Base-by-base conservation (phyloP, 1,140 invertebrate genomes). In the Procambarus clarkii region DNA sequence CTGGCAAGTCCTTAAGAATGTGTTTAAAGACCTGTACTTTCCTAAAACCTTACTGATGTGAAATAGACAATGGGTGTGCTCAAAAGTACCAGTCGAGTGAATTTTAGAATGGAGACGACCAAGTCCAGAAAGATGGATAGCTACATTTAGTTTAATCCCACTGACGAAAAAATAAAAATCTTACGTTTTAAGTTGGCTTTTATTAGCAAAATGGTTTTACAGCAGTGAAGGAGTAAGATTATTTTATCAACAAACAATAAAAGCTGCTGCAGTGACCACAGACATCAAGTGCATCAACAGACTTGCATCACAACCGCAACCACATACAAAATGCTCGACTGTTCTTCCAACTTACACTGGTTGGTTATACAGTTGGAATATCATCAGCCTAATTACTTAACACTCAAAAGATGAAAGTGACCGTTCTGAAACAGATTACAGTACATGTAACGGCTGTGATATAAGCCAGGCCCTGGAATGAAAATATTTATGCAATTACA, bases 161-260 rank as follows among this genome's bases (percentile, higher is more conserved):
- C 50, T 7, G 50, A 64, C 34, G 21, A 74, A 4, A 21, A 74
- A 74, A 34, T 7, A 34, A 74, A 74, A 34, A 24, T 7, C 7
- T 9, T 34, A 34, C 24, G 34, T 34, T 9, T 8, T 74, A 74
- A 34, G n/a, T 74, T 74, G 69, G 69, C 69, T 81, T 81, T 81
- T 81, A 81, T 81, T 81, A 81, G 79, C 79, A 81, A 81, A 81
- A 81, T 81, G 54, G 46, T 81, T 81, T 81, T 81, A 81, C 79
- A 81, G 79, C 79, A 81, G 79, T 54, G 79, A 81, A 81, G 79
- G 46, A 81, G 58, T 81, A 81, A 54, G 79, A 54, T 81, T 81
- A 81, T 81, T 81, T 81, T 81, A 81, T 54, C 48, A 81, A 81
- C 79, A 81, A 81, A 81, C 79, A 81, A 81, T 81, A 81, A 81